A percentile compares a stretch with the other conserved stretches of the same genome.
Conservation (phyloP, 2,797 vertebrate genomes). For the Orientallactaga sibirica region DNA sequence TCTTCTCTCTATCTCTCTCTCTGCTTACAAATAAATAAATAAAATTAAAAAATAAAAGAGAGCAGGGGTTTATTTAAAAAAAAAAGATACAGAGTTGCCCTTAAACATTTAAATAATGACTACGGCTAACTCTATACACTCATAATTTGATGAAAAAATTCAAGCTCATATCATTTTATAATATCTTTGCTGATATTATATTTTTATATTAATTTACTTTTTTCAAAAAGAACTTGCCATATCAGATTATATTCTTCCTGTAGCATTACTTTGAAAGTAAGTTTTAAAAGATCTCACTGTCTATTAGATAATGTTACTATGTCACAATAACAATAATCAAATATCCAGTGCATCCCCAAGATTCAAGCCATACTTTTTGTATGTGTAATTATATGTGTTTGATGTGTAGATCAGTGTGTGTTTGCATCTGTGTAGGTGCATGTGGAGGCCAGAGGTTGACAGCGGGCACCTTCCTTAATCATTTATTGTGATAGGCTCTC, state of each 20-base stretch:
- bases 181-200: background rate
- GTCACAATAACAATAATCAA: constrained; percentile 25
- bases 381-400: too few relatives aligned
- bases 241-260: background rate
- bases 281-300: background rate
- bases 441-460: too few relatives aligned
- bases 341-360: constrained; percentile 12
- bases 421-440: too few relatives aligned
- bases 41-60: too few relatives aligned
- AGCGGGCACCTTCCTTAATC: too few relatives aligned
- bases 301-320: background rate
- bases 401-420: too few relatives aligned
- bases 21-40: too few relatives aligned
- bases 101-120: background rate
- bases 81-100: constrained; percentile 1
- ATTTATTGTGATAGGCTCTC: too few relatives aligned
- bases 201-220: background rate
- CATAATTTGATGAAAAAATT: constrained; percentile 20
- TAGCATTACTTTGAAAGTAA: constrained; percentile 2
- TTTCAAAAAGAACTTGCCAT: background rate
- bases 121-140: background rate
- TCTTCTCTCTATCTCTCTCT: too few relatives aligned
- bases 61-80: too few relatives aligned
- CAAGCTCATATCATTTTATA: background rate
- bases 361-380: background rate